Evolutionary conservation across 2,888 invertebrate genomes (phyloP), one percentile per base, ranked within the genome.

Genomic region (Leucophenga montana): DNA sequence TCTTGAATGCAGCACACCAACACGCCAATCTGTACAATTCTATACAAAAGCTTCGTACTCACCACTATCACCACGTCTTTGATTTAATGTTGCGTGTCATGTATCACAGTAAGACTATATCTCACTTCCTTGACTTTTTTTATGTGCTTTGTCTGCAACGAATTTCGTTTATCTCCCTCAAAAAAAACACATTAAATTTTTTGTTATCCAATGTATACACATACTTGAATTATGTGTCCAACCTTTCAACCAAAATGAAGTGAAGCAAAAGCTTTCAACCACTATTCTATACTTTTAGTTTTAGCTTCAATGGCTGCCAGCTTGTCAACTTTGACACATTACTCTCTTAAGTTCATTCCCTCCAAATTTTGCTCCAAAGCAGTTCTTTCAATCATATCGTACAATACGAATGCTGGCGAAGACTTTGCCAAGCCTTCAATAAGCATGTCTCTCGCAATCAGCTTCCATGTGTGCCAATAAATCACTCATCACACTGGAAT

Each of bases 71-170:
- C 77, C 78, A 80, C 76, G 71, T 77, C 77, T 80, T 83, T 86
- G 86, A 85, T 85, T 85, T 84, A 82, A 83, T 83, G 84, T 85
- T 84, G 82, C 84, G 79, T 85, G 85, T 85, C 85, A 86, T 86
- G 79, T 80, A 86, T 85, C 79, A 75, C 83, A 73, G 81, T 73
- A 68, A 6, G 59, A 48, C 31, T 64, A 65, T 48, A 46, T 39
- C 59, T 39, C 59, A 59, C 69, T 66, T 71, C 68, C 44, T 66
- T 62, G 56, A 56, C 66, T 56, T 68, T 39, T 11, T 8, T 11
- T 39, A 39, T 39, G 11, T 39, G 4, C 8, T 39, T 39, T 39
- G 39, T 39, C 39, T 27, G 27, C 27, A 3, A 27, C 27, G 27
- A 27, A 27, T 27, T 27, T 39, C 39, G 8, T 39, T 39, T 39